phyloP scores from a whole-genome alignment of 1,140 invertebrate genomes.

The Penaeus chinensis region DNA sequence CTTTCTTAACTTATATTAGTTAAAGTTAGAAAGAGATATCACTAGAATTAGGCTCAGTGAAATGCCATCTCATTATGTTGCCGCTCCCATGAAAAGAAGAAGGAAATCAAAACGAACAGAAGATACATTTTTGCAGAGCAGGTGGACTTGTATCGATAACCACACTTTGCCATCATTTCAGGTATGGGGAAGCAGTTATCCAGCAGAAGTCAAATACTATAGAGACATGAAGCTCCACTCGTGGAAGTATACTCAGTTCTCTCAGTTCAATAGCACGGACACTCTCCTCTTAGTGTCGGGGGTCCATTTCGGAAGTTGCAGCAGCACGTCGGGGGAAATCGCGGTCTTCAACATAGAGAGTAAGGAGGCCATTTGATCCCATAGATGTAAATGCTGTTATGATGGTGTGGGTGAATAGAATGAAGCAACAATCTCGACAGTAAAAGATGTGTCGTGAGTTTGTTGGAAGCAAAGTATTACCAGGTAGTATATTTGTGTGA shows the following conservation, averaged over 20 bases:
- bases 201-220: conserved; percentile 78
- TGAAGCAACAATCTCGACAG: too few relatives aligned
- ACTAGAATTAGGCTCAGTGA: too few relatives aligned
- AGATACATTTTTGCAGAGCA: too few relatives aligned
- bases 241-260: conserved; percentile 92
- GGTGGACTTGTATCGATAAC: too few relatives aligned
- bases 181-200: conserved; percentile 84
- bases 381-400: too few relatives aligned
- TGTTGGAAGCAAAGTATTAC: too few relatives aligned
- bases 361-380: conserved; percentile 66
- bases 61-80: too few relatives aligned
- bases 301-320: conserved; percentile 82
- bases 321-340: conserved; percentile 86
- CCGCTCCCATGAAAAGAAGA: too few relatives aligned
- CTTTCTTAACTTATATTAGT: neutral
- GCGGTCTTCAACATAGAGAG: conserved; percentile 83
- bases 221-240: conserved; percentile 85
- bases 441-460: too few relatives aligned
- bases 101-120: too few relatives aligned
- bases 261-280: conserved; percentile 87
- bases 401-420: too few relatives aligned
- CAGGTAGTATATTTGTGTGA: too few relatives aligned
- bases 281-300: conserved; percentile 87
- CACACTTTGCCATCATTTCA: conserved; percentile 66
- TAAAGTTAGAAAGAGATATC: neutral